phyloP scores from a whole-genome alignment of 2,888 invertebrate genomes.

The Hemaris fuciformis region DNA sequence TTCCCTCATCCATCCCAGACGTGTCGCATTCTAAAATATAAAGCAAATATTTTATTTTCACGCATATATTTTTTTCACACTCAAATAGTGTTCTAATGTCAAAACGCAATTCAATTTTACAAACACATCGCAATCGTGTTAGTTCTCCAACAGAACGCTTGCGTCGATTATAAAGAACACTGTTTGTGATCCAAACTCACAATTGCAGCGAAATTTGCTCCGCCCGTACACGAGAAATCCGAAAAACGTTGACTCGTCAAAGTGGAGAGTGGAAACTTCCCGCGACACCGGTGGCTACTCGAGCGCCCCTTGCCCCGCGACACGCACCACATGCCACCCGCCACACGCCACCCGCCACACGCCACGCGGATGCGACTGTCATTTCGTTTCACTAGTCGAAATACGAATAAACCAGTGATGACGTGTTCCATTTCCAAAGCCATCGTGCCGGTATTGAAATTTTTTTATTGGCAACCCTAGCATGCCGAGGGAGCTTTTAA shows the following conservation, averaged over 20 bases:
- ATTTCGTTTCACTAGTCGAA: background rate
- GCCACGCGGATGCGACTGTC: background rate
- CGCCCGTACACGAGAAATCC: conserved; percentile 9
- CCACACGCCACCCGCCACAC: background rate
- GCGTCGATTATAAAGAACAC: background rate
- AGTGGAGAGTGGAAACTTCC: conserved; percentile 5
- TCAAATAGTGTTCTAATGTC: too few relatives aligned
- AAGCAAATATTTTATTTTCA: too few relatives aligned
- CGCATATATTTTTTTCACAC: too few relatives aligned
- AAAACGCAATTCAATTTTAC: background rate
- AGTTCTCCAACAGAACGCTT: background rate
- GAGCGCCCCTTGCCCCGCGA: background rate
- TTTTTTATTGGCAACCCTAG: background rate
- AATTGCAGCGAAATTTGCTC: conserved; percentile 10
- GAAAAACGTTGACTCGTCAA: conserved; percentile 16
- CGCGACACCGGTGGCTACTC: background rate
- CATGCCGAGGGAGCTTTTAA: background rate
- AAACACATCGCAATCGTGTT: background rate
- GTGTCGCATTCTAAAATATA: too few relatives aligned
- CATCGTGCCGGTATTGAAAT: background rate
- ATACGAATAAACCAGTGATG: background rate
- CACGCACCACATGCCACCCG: background rate
- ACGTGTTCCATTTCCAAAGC: background rate
- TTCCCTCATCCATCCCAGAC: too few relatives aligned
- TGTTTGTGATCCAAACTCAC: conserved; percentile 3